Evolutionary conservation across 2,113 vertebrate species (phyloP), one percentile per base, ranked within the genome.

Genomic region (Lasiurus borealis): DNA sequence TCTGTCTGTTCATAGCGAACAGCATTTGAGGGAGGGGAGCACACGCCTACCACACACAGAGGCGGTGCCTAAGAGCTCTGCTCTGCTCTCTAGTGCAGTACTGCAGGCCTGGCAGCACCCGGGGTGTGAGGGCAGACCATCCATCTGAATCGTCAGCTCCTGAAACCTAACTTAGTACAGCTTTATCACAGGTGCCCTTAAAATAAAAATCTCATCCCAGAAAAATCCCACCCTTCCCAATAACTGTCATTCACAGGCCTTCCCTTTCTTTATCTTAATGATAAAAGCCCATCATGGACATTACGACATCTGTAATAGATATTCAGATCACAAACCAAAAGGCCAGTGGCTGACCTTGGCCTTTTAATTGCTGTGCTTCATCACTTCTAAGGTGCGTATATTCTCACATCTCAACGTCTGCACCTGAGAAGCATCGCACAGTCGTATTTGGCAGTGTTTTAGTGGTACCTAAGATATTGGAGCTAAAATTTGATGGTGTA

Each of bases 401-500:
- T 91, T 91, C 81, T 88, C 48, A 78, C 77, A 36, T 54, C 71
- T 95, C 36, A 91, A 8, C 8, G 6, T 48, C 83, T 73, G 27
- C 50, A 73, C 31, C 46, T 34, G 5, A 75, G 71, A 52, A 90
- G 46, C 68, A 12, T 72, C 77, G 81, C n/a, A n/a, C 0, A 31
- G 3, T 91, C n/a, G 1, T 59, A 40, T 36, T 34, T 90, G n/a
- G 48, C n/a, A 75, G 12, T 50, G 54, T 88, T 50, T 82, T 44
- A 92, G 85, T 29, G 1, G 0, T 73, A 71, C 59, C 78, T 83
- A 87, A 90, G 57, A 71, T 92, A 76, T 31, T 84, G 50, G 92
- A 34, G 2, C 88, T 85, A 93, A 75, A 85, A 46, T 91, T 68
- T 93, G n/a, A 34, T 96, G 72, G 34, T 96, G 25, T 94, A 76